Base-by-base conservation (phyloP, 2,888 invertebrate species). In the Tipula unca region DNA sequence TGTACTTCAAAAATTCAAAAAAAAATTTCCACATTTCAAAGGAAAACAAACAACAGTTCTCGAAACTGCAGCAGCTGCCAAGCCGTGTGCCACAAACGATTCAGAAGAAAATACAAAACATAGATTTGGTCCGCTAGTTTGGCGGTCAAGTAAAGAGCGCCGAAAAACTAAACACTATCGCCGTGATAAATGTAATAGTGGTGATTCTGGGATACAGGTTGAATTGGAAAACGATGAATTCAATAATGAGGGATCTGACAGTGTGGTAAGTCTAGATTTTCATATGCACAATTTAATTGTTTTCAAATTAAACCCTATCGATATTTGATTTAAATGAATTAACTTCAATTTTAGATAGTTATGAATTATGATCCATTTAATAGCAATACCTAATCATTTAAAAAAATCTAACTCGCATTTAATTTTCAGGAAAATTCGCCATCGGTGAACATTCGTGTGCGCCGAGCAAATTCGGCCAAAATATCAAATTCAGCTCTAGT, bases 131-230 rank as follows among this genome's bases (percentile, higher is more conserved):
- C 94, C 94, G 35, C 91, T 94, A 85, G 93, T 94, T 86, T 95
- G 94, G 94, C 92, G 95, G 86, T 93, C 93, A 25, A 94, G 94
- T 88, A 95, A 94, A 89, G 95, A 95, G 88, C 91, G 94, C 86
- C 94, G 94, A 88, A 94, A 93, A 89, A 93, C 93, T 87, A 94
- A 94, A 90, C 93, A 94, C 85, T 93, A 94, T 86, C 92, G 94
- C 86, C 94, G 93, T 88, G 93, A 94, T 87, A 95, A 95, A 89
- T 95, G 95, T 90, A 94, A 94, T 90, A 94, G 94, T 89, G 95
- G 94, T 3, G 95, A 95, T 90, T 94, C 94, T 87, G 95, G 95
- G 87, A 95, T 95, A 88, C 94, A 94, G 90, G 93, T 95, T 88
- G 94, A 94, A 91, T 87, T 90, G 82, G 91, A 91, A 90, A 92